Conservation (phyloP, 2,797 vertebrate genomes). For the Nasua narica region DNA sequence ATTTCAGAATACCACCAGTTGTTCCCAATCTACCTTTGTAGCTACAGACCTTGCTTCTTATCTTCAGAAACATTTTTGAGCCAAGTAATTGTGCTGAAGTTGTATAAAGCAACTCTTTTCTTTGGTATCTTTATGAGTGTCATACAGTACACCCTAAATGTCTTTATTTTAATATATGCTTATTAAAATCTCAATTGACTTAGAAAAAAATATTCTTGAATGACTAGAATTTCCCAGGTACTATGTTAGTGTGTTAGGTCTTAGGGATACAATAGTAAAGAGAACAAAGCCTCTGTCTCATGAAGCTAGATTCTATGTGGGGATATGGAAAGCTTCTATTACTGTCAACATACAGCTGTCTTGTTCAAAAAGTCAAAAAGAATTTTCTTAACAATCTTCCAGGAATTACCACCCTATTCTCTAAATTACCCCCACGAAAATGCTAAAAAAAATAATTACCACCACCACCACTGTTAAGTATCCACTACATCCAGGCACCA, state of each 20-base stretch:
- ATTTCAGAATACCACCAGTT: not conserved
- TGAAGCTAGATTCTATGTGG: not conserved
- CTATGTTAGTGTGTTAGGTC: not conserved
- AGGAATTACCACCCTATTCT: not conserved
- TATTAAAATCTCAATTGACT: not conserved
- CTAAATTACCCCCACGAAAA: not conserved
- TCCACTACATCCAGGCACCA: not conserved
- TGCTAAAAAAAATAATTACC: not conserved
- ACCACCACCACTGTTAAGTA: not conserved
- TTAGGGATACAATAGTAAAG: not conserved
- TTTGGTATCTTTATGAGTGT: not conserved
- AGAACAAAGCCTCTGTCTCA: not conserved
- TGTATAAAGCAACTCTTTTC: not conserved
- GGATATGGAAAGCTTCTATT: not conserved
- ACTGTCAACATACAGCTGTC: not conserved
- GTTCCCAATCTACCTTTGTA: not conserved
- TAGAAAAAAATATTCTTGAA: conserved; percentile 21
- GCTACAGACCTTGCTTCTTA: not conserved
- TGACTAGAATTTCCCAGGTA: not conserved
- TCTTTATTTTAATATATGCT: not conserved
- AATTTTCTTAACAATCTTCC: not conserved
- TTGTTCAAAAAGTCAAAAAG: not conserved
- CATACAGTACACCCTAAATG: not conserved
- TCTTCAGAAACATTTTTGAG: conserved; percentile 1
- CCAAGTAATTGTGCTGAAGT: not conserved